Conservation (phyloP, 2,888 invertebrate genomes). For the Scaptomyza cyrtandrae region DNA sequence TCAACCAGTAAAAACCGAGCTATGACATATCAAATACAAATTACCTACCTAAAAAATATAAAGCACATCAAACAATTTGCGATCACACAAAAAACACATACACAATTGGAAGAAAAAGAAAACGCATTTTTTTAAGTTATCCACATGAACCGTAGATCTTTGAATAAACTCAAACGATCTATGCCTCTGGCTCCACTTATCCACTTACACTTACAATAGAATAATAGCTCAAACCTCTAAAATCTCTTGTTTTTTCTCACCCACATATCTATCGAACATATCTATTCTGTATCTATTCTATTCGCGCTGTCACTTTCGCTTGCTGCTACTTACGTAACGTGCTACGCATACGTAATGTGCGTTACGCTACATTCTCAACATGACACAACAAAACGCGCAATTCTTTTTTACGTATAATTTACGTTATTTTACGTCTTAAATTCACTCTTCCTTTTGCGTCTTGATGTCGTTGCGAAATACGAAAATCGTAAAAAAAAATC, state of each 20-base stretch:
- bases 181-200: constrained; percentile 11
- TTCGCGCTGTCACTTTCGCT: constrained; percentile 55
- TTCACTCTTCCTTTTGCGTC: constrained; percentile 46
- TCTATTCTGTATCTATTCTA: constrained; percentile 24
- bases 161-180: constrained; percentile 7
- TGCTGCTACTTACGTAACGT: constrained; percentile 53
- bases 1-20: constrained; percentile 64
- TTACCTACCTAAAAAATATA: constrained; percentile 71
- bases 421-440: constrained; percentile 25
- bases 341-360: constrained; percentile 50
- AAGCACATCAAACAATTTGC: constrained; percentile 69
- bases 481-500: constrained; percentile 26
- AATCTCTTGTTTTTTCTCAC: constrained; percentile 21
- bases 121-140: constrained; percentile 19
- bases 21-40: constrained; percentile 76
- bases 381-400: constrained; percentile 34
- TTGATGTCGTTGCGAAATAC: constrained; percentile 51
- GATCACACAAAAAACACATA: constrained; percentile 18
- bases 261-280: constrained; percentile 26
- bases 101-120: constrained; percentile 12
- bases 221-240: constrained; percentile 17
- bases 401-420: constrained; percentile 39
- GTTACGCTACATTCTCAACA: constrained; percentile 42
- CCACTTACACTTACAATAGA: constrained; percentile 1
- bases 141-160: constrained; percentile 22